These are phyloP conservation scores for Drosophila subobscura DNA, from an alignment of 1,140 invertebrate genomes.

Conservation along the genomic window DNA sequence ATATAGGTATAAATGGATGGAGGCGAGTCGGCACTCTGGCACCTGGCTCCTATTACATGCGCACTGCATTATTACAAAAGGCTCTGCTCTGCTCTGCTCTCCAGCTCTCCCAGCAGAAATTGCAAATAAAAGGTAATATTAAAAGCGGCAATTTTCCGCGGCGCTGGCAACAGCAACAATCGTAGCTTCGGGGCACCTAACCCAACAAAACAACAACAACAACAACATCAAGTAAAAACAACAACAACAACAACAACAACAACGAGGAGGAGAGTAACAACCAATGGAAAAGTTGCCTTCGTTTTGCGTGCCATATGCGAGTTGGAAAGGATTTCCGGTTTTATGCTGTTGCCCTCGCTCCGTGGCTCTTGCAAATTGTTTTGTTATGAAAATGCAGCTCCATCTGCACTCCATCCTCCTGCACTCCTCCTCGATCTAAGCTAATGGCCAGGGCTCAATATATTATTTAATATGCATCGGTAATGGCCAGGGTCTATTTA, in stretches of 20 bases:
- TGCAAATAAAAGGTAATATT: constrained; percentile 82
- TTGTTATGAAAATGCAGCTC: constrained; percentile 66
- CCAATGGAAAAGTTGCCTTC: constrained; percentile 48
- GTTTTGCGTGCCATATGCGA: constrained; percentile 81
- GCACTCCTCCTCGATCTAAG: constrained; percentile 35
- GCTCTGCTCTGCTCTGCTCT: constrained; percentile 14
- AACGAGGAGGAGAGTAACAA: constrained; percentile 5
- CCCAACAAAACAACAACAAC: constrained; percentile 16
- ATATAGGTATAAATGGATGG: constrained; percentile 50
- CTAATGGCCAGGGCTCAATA: constrained; percentile 67
- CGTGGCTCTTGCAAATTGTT: constrained; percentile 72
- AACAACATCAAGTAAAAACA: constrained; percentile 11
- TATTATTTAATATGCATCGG: constrained; percentile 63
- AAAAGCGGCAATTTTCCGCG: constrained; percentile 81
- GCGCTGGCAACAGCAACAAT: constrained; percentile 50
- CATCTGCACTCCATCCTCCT: too few species aligned
- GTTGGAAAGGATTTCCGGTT: constrained; percentile 80
- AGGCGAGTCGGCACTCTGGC: constrained; percentile 76
- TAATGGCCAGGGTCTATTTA: constrained; percentile 46
- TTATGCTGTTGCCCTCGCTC: constrained; percentile 54
- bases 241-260: constrained; percentile 15
- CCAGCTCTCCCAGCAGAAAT: constrained; percentile 55
- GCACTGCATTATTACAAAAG: constrained; percentile 79
- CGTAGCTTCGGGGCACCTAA: constrained; percentile 41
- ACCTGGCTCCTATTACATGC: constrained; percentile 80